Percentiles rank a stretch among this genome's conserved stretches.
phyloP scores from a whole-genome alignment of 2,888 invertebrate species.

The Brachylomia viminalis region DNA sequence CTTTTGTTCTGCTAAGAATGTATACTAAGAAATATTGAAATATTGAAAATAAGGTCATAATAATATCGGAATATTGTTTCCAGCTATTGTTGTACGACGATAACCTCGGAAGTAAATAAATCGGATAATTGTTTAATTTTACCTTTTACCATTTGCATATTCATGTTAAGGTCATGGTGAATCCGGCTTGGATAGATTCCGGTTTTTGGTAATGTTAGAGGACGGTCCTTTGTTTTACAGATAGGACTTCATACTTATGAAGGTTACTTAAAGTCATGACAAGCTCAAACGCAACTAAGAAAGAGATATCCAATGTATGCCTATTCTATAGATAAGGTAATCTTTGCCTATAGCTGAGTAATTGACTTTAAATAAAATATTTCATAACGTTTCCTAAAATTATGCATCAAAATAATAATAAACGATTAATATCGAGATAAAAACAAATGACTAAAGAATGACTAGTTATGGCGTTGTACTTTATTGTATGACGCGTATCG shows the following conservation, averaged over 20 bases:
- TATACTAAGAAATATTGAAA: conserved; percentile 8
- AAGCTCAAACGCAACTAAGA: background rate
- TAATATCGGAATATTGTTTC: conserved; percentile 35
- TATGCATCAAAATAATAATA: no score
- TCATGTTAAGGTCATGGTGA: conserved; percentile 36
- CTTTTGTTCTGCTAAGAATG: conserved; percentile 6
- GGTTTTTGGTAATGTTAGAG: background rate
- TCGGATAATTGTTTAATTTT: conserved; percentile 45
- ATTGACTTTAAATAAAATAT: background rate
- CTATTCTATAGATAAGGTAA: background rate
- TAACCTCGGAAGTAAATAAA: conserved; percentile 56
- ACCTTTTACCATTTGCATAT: conserved; percentile 30
- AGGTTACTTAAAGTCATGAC: background rate
- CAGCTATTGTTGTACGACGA: conserved; percentile 31
- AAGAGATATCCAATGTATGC: background rate
- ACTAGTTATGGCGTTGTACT: background rate
- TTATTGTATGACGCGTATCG: background rate
- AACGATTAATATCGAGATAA: no score
- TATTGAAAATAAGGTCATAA: conserved; percentile 33
- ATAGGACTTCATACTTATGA: background rate
- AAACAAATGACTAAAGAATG: background rate
- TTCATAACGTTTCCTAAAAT: background rate
- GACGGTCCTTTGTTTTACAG: background rate
- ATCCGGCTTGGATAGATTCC: conserved; percentile 1
- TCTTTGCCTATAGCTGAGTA: background rate